These are phyloP conservation scores for Trilocha varians DNA, from an alignment of 2,888 invertebrate genomes.

Conservation along the genomic window DNA sequence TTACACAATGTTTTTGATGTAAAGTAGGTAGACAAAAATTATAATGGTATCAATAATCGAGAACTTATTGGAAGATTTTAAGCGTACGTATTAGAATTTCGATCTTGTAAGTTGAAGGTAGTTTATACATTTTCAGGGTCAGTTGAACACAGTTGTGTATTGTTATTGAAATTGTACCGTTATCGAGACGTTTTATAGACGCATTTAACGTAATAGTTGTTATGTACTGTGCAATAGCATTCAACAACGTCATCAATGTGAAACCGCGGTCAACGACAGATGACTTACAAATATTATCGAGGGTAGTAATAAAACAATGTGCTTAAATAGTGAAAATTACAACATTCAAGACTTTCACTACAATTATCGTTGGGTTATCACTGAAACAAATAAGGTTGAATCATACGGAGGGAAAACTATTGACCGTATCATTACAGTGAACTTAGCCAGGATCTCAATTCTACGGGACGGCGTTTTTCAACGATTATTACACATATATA, in stretches of 20 bases:
- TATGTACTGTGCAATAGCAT: conserved; percentile 9
- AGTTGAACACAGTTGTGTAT: not conserved
- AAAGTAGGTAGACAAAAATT: not conserved
- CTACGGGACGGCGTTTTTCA: not conserved
- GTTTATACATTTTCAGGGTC: not conserved
- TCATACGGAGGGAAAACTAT: not conserved
- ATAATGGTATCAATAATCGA: conserved; percentile 4
- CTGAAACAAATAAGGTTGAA: not conserved
- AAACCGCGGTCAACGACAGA: conserved; percentile 39
- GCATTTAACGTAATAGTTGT: conserved; percentile 1
- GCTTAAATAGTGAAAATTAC: conserved; percentile 11
- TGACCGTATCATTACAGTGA: too few relatives aligned
- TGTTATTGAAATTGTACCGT: not conserved
- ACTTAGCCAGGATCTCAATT: too few relatives aligned
- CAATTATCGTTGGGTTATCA: not conserved
- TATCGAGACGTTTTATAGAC: not conserved
- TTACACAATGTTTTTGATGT: not conserved
- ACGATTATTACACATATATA: not conserved
- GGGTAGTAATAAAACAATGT: conserved; percentile 52
- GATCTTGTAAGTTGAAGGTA: not conserved
- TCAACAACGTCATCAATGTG: conserved; percentile 66
- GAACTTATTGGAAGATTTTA: conserved; percentile 1
- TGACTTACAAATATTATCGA: conserved; percentile 22
- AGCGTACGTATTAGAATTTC: not conserved
- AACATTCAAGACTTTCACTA: conserved; percentile 7